phyloP scores from a whole-genome alignment of 2,113 vertebrate species.

The Leuciscus idus region DNA sequence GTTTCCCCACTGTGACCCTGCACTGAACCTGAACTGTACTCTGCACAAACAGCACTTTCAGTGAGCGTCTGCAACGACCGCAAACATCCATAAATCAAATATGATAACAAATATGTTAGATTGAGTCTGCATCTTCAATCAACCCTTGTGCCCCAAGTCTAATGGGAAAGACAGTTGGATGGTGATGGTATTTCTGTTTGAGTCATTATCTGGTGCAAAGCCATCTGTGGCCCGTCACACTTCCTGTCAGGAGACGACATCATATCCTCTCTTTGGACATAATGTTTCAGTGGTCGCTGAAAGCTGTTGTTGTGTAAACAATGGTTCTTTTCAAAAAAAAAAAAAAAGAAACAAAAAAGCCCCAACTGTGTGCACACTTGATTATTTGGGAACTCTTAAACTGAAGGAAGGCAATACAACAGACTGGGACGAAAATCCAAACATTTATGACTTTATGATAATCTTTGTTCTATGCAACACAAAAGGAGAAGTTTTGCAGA shows the following conservation, averaged over 20 bases:
- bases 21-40: background rate
- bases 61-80: background rate
- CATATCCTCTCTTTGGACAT: slow-evolving; percentile 42
- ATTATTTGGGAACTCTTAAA: background rate
- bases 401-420: background rate
- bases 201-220: slow-evolving; percentile 35
- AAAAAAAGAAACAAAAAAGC: background rate
- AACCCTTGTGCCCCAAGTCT: background rate
- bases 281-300: background rate
- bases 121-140: background rate
- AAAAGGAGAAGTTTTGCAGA: background rate
- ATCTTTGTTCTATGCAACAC: background rate
- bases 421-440: background rate
- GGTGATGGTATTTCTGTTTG: slow-evolving; percentile 9
- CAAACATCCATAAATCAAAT: background rate
- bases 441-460: background rate
- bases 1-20: slow-evolving; percentile 3
- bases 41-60: background rate
- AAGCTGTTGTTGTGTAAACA: slow-evolving; percentile 2
- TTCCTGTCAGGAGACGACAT: slow-evolving; percentile 48
- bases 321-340: background rate
- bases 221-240: slow-evolving; percentile 30
- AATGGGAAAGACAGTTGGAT: slow-evolving; percentile 13
- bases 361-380: background rate
- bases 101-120: background rate